Conservation (phyloP, 1,140 invertebrate species). For the Hycleus phaleratus region DNA sequence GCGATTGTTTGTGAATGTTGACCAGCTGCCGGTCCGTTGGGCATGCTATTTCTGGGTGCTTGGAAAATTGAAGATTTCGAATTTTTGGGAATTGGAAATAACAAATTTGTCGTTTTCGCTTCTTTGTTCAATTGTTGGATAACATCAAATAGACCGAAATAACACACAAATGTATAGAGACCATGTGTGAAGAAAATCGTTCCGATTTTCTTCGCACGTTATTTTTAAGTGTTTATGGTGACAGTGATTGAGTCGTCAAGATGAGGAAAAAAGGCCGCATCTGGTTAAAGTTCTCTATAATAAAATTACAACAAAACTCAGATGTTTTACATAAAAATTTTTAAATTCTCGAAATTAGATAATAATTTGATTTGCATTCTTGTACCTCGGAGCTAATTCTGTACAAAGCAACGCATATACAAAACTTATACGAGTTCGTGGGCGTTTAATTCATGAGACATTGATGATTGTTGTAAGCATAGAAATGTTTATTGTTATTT, state of each 20-base stretch:
- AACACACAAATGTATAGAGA: conserved; percentile 15
- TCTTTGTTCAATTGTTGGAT: conserved; percentile 11
- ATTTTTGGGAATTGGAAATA: too few species aligned
- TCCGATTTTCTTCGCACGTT: conserved; percentile 20
- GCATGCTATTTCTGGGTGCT: conserved; percentile 17
- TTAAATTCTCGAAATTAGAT: too few species aligned
- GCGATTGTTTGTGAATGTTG: conserved; percentile 21
- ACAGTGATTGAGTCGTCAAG: conserved; percentile 19
- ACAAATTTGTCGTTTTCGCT: too few species aligned
- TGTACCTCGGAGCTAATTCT: too few species aligned
- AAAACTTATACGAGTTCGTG: conserved; percentile 4
- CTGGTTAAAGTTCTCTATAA: too few species aligned
- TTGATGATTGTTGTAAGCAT: conserved; percentile 10
- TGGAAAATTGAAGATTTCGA: not conserved
- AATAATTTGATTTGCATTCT: too few species aligned
- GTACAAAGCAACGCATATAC: too few species aligned
- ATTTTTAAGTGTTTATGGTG: conserved; percentile 22
- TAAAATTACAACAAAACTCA: too few species aligned
- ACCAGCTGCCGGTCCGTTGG: conserved; percentile 14
- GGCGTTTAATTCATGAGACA: conserved; percentile 15
- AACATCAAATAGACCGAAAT: conserved; percentile 27
- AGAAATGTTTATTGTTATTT: conserved; percentile 12
- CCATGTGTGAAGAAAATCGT: conserved; percentile 23
- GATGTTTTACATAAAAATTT: too few species aligned
- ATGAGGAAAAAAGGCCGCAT: too few species aligned